Percentiles rank a stretch among this genome's conserved stretches.
These are phyloP conservation scores for Phalacrocorax pelagicus DNA, from an alignment of 2,113 vertebrate species.

Conservation along the genomic window DNA sequence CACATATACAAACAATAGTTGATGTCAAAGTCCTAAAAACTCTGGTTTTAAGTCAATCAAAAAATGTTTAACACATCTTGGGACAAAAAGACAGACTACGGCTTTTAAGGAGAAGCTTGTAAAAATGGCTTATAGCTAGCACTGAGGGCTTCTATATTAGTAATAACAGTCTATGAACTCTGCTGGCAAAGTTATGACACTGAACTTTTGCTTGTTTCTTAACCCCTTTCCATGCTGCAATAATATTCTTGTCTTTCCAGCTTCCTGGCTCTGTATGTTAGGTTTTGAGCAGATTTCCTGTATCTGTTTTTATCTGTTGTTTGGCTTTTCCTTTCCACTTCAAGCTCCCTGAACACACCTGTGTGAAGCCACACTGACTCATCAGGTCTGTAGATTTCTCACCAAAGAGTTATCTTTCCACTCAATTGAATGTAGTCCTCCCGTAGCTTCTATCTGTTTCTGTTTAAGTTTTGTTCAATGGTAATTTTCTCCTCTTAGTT, in stretches of 20 bases:
- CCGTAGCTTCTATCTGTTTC: background rate
- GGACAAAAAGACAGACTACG: background rate
- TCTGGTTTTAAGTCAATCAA: background rate
- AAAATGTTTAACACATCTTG: background rate
- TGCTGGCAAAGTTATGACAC: background rate
- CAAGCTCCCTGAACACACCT: background rate
- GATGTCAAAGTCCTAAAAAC: constrained; percentile 21
- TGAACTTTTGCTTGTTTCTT: background rate
- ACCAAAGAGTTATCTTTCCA: background rate
- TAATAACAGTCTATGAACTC: background rate
- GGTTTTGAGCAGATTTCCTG: background rate
- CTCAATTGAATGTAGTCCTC: background rate
- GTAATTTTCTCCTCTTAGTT: background rate
- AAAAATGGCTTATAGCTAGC: background rate
- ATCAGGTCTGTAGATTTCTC: background rate
- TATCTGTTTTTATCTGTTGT: background rate
- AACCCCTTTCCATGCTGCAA: background rate
- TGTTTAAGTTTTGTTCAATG: background rate
- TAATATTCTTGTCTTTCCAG: background rate
- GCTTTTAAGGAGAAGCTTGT: background rate
- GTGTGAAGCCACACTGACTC: background rate
- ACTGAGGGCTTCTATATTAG: background rate
- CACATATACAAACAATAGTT: background rate
- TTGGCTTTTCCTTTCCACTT: background rate
- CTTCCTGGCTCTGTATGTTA: background rate